Evolutionary conservation across 2,888 invertebrate genomes (phyloP).

Genomic region (Synergus umbraculus): DNA sequence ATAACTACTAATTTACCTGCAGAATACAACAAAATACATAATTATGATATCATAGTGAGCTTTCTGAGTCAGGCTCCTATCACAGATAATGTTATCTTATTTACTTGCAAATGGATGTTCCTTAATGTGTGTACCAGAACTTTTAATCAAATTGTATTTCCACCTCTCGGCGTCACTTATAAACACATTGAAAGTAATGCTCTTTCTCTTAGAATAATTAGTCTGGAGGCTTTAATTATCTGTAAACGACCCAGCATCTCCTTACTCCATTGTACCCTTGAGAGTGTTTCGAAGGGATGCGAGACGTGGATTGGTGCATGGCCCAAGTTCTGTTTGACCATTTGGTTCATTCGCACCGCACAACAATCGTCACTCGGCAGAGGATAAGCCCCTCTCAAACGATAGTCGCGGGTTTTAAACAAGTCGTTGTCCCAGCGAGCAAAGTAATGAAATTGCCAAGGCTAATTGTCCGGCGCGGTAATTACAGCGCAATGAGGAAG

Average conservation of each 20-base stretch:
- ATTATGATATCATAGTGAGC: too few species aligned
- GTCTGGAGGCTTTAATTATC: conserved; percentile 1
- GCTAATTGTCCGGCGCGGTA: conserved; percentile 58
- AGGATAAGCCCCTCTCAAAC: not conserved
- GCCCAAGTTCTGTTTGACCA: conserved; percentile 1
- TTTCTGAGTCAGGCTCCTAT: too few species aligned
- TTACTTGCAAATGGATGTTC: not conserved
- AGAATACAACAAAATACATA: too few species aligned
- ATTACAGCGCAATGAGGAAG: conserved; percentile 59
- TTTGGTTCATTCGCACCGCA: conserved; percentile 6
- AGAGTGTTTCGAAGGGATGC: conserved; percentile 8
- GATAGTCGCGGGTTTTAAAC: conserved; percentile 1
- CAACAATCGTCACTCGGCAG: conserved; percentile 4
- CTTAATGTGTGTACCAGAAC: not conserved
- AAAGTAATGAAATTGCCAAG: conserved; percentile 51
- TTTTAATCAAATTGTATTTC: not conserved
- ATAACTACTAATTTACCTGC: too few species aligned
- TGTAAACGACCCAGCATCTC: not conserved
- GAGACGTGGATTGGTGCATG: not conserved
- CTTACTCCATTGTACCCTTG: not conserved
- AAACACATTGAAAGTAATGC: not conserved
- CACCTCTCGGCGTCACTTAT: not conserved
- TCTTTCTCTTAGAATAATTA: conserved; percentile 4
- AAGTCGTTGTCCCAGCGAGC: conserved; percentile 44
- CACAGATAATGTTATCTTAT: too few species aligned